Base-by-base conservation (phyloP, 2,113 vertebrate genomes). In the Psilopsiagon aymara region DNA sequence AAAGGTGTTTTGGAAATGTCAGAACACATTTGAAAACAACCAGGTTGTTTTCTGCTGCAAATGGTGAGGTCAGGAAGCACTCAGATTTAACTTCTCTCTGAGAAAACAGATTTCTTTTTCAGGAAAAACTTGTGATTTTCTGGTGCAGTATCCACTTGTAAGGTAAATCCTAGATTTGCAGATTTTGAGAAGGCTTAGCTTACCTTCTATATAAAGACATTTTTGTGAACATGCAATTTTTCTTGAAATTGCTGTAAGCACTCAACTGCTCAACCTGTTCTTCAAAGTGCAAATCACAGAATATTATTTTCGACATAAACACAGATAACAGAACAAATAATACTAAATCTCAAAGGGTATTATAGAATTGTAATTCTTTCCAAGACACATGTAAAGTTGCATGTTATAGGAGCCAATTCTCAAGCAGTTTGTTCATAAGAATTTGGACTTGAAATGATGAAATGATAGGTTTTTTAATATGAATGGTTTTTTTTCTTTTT, bases 401-500 rank as follows among this genome's bases (percentile, higher is more conserved):
- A 64, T 84, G 70, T 95, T 97, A 79, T 62, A 93, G 59, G 37
- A 74, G 19, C 24, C 91, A 96, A 82, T 39, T 95, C 90, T 95
- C 88, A 96, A 95, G 81, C 88, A 83, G 64, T 96, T 96, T 96
- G 82, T 55, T 90, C 73, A 29, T 60, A 96, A 91, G 82, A 94
- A 94, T 68, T 77, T 62, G 92, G 92, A 87, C 67, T 83, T 93
- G 86, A 98, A 97, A 96, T 94, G 71, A 92, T 95, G 71, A 97
- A 97, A 97, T 95, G 44, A 96, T 73, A 96, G 76, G 19, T 79
- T 97, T 96, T 95, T 90, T 90, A 96, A 97, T 94, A 81, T 46
- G 76, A 94, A 96, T 96, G 75, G 46, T 86, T 96, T 97, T 96
- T 81, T 33, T 92, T 94, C 88, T 96, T 97, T 96, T 79, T n/a